These are phyloP conservation scores for Oryzias curvinotus DNA, from an alignment of 2,113 vertebrate genomes.

Conservation along the genomic window DNA sequence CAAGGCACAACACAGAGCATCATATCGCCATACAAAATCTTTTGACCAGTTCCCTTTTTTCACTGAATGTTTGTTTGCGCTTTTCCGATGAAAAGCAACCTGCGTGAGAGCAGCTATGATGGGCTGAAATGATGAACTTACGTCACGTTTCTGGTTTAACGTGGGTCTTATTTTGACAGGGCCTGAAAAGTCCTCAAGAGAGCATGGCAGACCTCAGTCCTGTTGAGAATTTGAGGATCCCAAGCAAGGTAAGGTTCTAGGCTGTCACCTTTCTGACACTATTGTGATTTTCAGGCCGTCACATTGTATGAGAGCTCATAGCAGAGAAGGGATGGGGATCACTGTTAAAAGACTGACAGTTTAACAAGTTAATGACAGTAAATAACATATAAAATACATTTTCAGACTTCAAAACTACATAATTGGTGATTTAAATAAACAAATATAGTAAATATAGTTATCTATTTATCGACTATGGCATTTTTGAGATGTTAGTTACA, in stretches of 20 bases:
- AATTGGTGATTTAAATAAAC: too few species aligned
- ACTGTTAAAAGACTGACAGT: too few species aligned
- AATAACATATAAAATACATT: too few species aligned
- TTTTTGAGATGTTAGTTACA: too few species aligned
- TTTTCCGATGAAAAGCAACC: neutral
- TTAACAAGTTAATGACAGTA: too few species aligned
- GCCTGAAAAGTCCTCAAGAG: slow-evolving; percentile 94
- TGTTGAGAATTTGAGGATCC: slow-evolving; percentile 89
- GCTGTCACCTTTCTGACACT: neutral
- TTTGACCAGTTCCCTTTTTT: slow-evolving; percentile 24
- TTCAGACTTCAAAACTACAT: too few species aligned
- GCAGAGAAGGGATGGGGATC: too few species aligned
- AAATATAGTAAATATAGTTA: too few species aligned
- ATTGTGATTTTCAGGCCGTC: neutral
- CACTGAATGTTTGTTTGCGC: neutral
- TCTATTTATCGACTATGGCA: too few species aligned
- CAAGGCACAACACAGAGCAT: slow-evolving; percentile 5
- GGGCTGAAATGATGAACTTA: neutral
- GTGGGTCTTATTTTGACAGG: slow-evolving; percentile 63
- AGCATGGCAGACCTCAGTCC: slow-evolving; percentile 92
- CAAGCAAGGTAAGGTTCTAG: slow-evolving; percentile 85
- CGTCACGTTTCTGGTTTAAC: neutral
- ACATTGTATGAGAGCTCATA: too few species aligned
- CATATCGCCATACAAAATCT: slow-evolving; percentile 28
- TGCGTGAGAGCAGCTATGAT: neutral